Percentiles rank a stretch among this genome's conserved stretches.
Conservation (phyloP, 2,888 invertebrate species). For the Tethea ocularis region DNA sequence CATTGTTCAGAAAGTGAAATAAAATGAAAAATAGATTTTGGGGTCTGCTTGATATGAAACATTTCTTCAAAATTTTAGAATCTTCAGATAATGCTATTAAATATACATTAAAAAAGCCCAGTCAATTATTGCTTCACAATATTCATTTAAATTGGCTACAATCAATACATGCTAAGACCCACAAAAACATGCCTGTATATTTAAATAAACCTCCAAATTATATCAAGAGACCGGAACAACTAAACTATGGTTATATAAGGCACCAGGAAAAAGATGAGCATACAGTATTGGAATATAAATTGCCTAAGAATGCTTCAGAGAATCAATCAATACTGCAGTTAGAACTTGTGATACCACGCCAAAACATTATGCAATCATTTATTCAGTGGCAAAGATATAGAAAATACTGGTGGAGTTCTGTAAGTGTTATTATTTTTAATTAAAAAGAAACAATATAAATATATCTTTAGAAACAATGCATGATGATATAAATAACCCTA, state of each 20-base stretch:
- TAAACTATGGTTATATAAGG: slow-evolving; percentile 51
- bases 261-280: slow-evolving; percentile 31
- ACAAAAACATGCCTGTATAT: slow-evolving; percentile 58
- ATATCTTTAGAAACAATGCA: too few species aligned
- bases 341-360: slow-evolving; percentile 69
- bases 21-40: slow-evolving; percentile 70
- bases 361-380: slow-evolving; percentile 85
- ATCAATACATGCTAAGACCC: slow-evolving; percentile 56
- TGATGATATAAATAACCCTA: too few species aligned
- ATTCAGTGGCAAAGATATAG: slow-evolving; percentile 90
- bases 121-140: slow-evolving; percentile 61
- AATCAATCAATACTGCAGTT: slow-evolving; percentile 56
- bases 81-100: slow-evolving; percentile 30
- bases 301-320: slow-evolving; percentile 19
- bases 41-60: slow-evolving; percentile 52
- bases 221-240: slow-evolving; percentile 17
- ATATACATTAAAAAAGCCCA: slow-evolving; percentile 54
- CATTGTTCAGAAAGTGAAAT: slow-evolving; percentile 36
- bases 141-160: slow-evolving; percentile 65
- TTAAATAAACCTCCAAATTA: slow-evolving; percentile 33
- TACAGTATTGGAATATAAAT: neutral
- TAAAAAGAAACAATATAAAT: too few species aligned
- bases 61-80: slow-evolving; percentile 56
- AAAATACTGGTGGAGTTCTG: slow-evolving; percentile 94
- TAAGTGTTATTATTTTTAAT: slow-evolving; percentile 54